Percentiles rank a stretch among this genome's conserved stretches.
phyloP scores from a whole-genome alignment of 2,888 invertebrate genomes.

The Hofmannophila pseudospretella region DNA sequence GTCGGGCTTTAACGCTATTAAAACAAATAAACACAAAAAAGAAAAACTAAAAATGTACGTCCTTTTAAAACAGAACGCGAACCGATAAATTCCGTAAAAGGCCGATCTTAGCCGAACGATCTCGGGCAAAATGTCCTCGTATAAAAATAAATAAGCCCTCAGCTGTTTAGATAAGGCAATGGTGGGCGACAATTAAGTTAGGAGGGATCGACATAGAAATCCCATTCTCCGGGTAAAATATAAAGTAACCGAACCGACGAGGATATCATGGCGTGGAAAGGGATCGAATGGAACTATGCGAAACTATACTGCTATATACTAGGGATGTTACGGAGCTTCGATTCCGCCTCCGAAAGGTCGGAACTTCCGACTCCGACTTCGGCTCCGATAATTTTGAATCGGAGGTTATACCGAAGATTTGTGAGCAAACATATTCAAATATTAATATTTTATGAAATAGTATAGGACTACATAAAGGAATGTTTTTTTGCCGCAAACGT shows the following conservation, averaged over 20 bases:
- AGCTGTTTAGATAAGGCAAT: conserved; percentile 39
- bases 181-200: conserved; percentile 42
- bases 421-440: no score
- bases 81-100: conserved; percentile 9
- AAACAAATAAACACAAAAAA: no score
- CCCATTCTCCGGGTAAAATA: conserved; percentile 1
- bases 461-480: no score
- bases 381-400: no score
- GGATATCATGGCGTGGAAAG: background rate
- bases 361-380: no score
- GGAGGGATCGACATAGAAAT: conserved; percentile 12
- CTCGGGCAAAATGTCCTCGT: conserved; percentile 7
- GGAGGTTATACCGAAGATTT: no score
- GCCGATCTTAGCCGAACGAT: conserved; percentile 9
- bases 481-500: no score
- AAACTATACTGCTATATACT: no score
- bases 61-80: background rate
- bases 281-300: background rate
- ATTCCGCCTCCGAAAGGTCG: no score
- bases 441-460: no score
- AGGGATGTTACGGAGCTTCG: no score
- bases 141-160: conserved; percentile 17
- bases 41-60: background rate
- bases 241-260: background rate
- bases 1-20: no score